Evolutionary conservation across 37 sponge, comb jelly and placozoan species (phyloP).

Genomic region (Aplysina aerophoba): DNA sequence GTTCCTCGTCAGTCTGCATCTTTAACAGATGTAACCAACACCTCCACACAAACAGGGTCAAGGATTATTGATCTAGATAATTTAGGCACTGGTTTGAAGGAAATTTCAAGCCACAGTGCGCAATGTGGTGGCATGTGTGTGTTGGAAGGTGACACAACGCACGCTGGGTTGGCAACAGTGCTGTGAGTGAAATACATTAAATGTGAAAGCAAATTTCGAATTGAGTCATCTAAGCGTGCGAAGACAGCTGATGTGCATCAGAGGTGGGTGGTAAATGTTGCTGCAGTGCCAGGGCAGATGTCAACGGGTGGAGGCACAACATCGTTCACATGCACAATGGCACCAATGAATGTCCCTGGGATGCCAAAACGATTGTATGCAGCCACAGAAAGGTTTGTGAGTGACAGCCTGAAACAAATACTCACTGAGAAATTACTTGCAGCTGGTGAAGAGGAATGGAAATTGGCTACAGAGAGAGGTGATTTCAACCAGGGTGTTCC

Average conservation of each 20-base stretch:
- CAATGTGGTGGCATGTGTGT: background rate
- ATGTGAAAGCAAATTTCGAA: background rate
- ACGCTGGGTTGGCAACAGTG: background rate
- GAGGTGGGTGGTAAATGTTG: conserved; percentile 40
- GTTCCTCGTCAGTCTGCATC: too few species aligned
- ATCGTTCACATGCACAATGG: conserved; percentile 25
- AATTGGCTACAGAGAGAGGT: conserved; percentile 32
- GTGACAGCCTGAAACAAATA: conserved; percentile 9
- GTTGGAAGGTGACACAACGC: background rate
- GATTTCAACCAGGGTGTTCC: background rate
- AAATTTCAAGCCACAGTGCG: conserved; percentile 21
- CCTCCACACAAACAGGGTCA: too few species aligned
- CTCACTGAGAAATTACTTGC: conserved; percentile 20
- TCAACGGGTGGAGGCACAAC: conserved; percentile 42
- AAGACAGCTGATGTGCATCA: background rate
- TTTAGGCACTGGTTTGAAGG: background rate
- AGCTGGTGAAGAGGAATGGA: conserved; percentile 34
- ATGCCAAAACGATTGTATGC: conserved; percentile 35
- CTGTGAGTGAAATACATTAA: background rate
- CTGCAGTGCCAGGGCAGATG: conserved; percentile 62
- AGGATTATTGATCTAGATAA: conserved; percentile 18
- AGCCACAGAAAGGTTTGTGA: conserved; percentile 18
- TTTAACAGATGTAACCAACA: too few species aligned
- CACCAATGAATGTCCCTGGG: conserved; percentile 37
- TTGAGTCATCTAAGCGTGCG: background rate